phyloP scores from a whole-genome alignment of 1,140 invertebrate genomes.

The Bombus haemorrhoidalis region DNA sequence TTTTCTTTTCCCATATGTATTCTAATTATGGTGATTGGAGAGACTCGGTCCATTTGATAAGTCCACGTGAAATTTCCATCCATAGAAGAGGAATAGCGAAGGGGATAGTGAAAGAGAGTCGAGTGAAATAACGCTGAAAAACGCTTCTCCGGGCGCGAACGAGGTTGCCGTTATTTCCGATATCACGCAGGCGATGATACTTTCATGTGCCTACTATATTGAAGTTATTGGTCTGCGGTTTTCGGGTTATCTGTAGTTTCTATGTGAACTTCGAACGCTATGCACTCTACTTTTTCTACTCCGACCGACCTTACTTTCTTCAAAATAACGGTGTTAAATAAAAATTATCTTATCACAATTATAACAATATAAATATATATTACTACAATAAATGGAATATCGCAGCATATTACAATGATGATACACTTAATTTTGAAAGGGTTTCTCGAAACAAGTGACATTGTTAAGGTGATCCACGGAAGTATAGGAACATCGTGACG shows the following conservation, averaged over 20 bases:
- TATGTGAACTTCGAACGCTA: not conserved
- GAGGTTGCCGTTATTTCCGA: conserved; percentile 38
- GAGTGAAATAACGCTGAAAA: not conserved
- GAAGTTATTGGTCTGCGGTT: conserved; percentile 16
- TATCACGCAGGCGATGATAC: conserved; percentile 26
- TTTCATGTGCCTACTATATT: conserved; percentile 14
- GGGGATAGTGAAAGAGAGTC: not conserved
- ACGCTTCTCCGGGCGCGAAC: conserved; percentile 13
- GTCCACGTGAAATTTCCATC: not conserved
- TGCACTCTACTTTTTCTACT: not conserved
- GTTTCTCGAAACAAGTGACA: too few species aligned
- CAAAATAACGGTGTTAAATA: too few species aligned
- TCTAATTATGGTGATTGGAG: not conserved
- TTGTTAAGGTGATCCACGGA: not conserved
- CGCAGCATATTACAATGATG: not conserved
- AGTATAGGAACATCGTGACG: not conserved
- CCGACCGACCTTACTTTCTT: not conserved
- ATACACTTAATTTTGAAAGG: not conserved
- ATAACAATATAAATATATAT: too few species aligned
- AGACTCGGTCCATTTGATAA: not conserved
- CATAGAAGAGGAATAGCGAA: not conserved
- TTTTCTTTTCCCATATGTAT: not conserved
- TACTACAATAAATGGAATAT: too few species aligned
- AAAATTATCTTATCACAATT: too few species aligned
- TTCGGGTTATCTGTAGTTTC: conserved; percentile 16